Evolutionary conservation across 2,888 invertebrate genomes (phyloP), one percentile per base, ranked within the genome.

Genomic region (Drosophila leonis): DNA sequence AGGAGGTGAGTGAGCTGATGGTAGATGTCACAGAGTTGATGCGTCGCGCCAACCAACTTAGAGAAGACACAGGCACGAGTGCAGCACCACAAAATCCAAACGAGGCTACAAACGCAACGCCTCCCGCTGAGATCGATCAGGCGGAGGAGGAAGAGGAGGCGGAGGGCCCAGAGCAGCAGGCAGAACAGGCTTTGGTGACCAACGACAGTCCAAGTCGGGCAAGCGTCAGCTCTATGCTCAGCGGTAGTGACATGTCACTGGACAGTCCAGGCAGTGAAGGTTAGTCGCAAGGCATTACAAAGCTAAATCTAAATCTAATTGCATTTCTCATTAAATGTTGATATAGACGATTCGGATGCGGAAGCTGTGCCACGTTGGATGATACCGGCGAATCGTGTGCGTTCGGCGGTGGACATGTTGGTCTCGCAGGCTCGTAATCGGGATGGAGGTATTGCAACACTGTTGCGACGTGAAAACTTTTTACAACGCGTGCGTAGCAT

Each of bases 401-500:
- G 80, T 6, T 78, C 77, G 0, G 87, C 87, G 5, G 88, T 87
- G 5, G 78, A 80, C 42, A 77, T 79, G 75, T 60, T 87, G 41
- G 84, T 87, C 1, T 65, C 77, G 0, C 82, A 77, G 29, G 87
- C 83, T 0, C 82, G 84, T 1, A 75, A 67, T 39, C 76, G 67
- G 9, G 84, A 86, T 20, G 88, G 82, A 18, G 88, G 87, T 39
- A 88, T 88, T 41, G 86, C 87, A 7, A 75, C 76, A 9, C 52
- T 87, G 41, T 51, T 87, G 24, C 79, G 77, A 29, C 73, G 83
- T 0, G 88, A 89, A 51, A 88, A 86, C 54, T 82, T 91, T 55
- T 78, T 91, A 68, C 91, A 91, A 63, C 91, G 90, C 1, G 81
- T 91, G 27, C 91, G 91, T 7, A 88, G 91, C 52, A 87, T 90